phyloP scores from a whole-genome alignment of 2,888 invertebrate genomes.

The Temnothorax rugatulus region DNA sequence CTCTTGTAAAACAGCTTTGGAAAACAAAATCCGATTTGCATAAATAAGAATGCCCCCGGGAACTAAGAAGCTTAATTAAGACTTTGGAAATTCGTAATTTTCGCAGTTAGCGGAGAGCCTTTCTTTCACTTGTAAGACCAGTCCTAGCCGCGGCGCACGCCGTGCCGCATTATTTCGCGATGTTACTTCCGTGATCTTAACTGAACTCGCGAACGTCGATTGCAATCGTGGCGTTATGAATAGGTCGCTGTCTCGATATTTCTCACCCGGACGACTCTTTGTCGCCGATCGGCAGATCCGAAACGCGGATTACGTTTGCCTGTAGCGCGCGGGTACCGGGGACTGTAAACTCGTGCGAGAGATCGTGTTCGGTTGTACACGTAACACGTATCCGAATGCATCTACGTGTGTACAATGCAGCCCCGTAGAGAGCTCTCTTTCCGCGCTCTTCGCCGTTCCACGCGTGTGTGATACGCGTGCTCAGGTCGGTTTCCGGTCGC shows the following conservation, averaged over 20 bases:
- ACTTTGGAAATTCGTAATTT: conserved; percentile 45
- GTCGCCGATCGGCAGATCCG: conserved; percentile 71
- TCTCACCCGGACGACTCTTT: conserved; percentile 62
- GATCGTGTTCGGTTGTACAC: conserved; percentile 64
- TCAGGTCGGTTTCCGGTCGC: conserved; percentile 69
- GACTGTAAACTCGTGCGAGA: conserved; percentile 75
- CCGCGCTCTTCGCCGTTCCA: background rate
- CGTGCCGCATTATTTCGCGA: conserved; percentile 13
- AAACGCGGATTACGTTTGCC: conserved; percentile 72
- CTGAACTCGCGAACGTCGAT: conserved; percentile 57
- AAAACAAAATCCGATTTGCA: conserved; percentile 37
- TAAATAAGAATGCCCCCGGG: background rate
- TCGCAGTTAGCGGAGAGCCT: background rate
- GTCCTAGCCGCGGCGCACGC: background rate
- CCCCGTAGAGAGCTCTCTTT: conserved; percentile 40
- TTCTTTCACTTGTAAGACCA: conserved; percentile 31
- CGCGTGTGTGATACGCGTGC: conserved; percentile 20
- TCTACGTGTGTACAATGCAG: conserved; percentile 63
- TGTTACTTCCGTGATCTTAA: conserved; percentile 65
- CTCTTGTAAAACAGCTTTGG: conserved; percentile 24
- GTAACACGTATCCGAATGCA: conserved; percentile 62
- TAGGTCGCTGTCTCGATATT: conserved; percentile 60
- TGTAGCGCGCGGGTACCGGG: conserved; percentile 34
- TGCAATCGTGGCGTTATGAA: conserved; percentile 69
- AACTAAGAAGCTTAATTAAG: conserved; percentile 43